Evolutionary conservation across 2,797 vertebrate species (phyloP), one percentile per base, ranked within the genome.

Genomic region (Typhlichthys eigenmanni): DNA sequence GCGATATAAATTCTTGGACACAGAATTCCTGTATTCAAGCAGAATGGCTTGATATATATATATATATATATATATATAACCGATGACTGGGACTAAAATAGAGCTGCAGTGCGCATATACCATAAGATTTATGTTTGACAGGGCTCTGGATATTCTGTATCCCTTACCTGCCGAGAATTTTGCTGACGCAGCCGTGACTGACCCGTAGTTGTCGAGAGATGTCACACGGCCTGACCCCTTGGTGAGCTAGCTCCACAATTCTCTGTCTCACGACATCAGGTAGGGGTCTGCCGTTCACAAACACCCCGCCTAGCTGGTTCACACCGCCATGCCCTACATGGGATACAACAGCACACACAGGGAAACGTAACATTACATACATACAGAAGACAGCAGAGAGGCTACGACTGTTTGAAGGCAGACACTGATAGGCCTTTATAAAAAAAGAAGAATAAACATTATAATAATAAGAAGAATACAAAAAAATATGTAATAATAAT

Each of bases 261-360:
- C 96, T 94, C 90, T 99, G 97, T 92, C 97, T 92, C 87, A 98
- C 96, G 91, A 98, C 96, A 88, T 99, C 97, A 84, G 97, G 97
- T 83, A 98, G 95, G 87, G 97, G 97, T 91, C 97, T 95, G 92
- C 97, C 97, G 91, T 99, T 99, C 89, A 99, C 97, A 94, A 99
- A 99, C 94, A 98, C 97, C 93, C 97, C 97, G 83, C 97, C 97
- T 86, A 98, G 96, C 95, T 99, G 97, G 94, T 99, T 99, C 89
- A 99, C 96, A 93, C 97, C 97, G 93, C 97, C 97, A 91, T 99
- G 96, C 94, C 97, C 97, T 98, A 94, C 95, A 95, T 95, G 95
- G 95, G 93, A 94, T 76, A 95, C 92, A 95, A 93, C 92, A 92
- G 85, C 90, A 87, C 87, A 90, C 90, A 92, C 83, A 85, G 88